Base-by-base conservation (phyloP, 2,888 invertebrate species). In the Eupithecia centaureata region DNA sequence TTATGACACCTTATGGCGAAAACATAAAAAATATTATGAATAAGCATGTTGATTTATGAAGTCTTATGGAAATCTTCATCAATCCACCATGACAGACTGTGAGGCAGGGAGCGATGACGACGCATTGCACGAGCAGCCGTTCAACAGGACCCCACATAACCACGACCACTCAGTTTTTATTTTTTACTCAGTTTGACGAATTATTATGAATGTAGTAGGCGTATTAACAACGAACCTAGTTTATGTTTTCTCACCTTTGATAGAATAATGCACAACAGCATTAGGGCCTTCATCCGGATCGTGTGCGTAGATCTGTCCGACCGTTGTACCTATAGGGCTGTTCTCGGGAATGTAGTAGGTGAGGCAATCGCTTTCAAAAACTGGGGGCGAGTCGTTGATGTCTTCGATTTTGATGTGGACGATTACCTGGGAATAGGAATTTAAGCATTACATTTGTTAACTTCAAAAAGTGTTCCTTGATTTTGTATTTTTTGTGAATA, bases 231-330 rank as follows among this genome's bases (percentile, higher is more conserved):
- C 33, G 3, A 38, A 10, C 15, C 2, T 38, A 13, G 5, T 38
- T 42, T 42, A 5, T n/a, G 2, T n/a, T n/a, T 3, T n/a, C 5
- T 54, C 1, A 56, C 28, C 28, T 56, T 56, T 52, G 27, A 52
- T 52, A 52, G 52, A 52, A 27, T 99, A 99, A 80, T 98, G 97
- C 0, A 99, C 97, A 0, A 97, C 95, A 0, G 98, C 98, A 86
- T 99, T 98, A 0, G 95, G 95, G 0, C 98, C 98, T 82, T 98
- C 98, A 79, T 99, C 99, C 0, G 98, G 98, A 89, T 99, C 99
- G 77, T 95, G 96, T 0, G 99, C 97, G 79, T 96, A 95, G 65
- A 99, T 96, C 80, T 97, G 96, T 0, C 98, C 99, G 0, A 99
- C 98, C 0, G 97, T 97, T 0, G 98, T 98, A 0, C 98, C 99